These are phyloP conservation scores for Gavia stellata DNA, from an alignment of 2,113 vertebrate species.

Conservation along the genomic window DNA sequence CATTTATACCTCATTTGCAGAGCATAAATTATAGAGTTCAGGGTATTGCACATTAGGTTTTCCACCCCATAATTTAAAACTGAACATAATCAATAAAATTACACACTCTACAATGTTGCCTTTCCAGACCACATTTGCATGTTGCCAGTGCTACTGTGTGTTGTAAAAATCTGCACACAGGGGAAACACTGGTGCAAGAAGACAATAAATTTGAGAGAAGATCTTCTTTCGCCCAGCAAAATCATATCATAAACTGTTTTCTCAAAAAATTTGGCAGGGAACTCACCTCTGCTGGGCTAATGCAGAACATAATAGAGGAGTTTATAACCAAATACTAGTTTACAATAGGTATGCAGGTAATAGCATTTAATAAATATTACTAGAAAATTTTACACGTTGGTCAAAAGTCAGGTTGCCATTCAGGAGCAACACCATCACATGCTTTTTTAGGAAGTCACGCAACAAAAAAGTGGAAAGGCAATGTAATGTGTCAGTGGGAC, in stretches of 20 bases:
- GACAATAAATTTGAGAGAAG: background rate
- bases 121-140: background rate
- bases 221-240: background rate
- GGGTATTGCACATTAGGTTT: background rate
- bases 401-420: background rate
- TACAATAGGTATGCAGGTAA: background rate
- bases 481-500: background rate
- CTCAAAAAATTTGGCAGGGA: background rate
- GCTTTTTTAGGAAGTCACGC: background rate
- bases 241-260: background rate
- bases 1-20: conserved; percentile 33
- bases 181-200: background rate
- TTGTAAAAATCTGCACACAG: background rate
- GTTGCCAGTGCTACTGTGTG: background rate
- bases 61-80: conserved; percentile 7
- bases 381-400: background rate
- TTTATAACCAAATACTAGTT: background rate
- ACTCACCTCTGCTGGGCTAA: background rate
- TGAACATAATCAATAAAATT: conserved; percentile 34
- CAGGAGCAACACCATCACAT: background rate
- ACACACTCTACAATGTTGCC: background rate
- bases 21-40: conserved; percentile 1
- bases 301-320: background rate
- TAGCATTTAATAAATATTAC: background rate
- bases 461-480: background rate